These are phyloP conservation scores for Pachypeltis micranthus DNA, from an alignment of 1,140 invertebrate species.

Conservation along the genomic window DNA sequence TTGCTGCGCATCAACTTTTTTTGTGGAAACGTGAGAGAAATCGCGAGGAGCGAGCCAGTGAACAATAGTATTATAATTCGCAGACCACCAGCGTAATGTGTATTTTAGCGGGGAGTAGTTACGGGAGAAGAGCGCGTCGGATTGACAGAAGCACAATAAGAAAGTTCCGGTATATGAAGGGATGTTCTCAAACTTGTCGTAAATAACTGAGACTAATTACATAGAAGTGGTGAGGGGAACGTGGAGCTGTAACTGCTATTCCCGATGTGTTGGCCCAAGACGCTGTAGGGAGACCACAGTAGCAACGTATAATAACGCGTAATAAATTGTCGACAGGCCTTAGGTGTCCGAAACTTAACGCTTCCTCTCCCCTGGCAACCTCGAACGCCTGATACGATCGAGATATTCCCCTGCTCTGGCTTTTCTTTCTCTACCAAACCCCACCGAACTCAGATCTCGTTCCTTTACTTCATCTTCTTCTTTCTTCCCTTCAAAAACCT, in stretches of 20 bases:
- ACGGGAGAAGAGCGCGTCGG: no score
- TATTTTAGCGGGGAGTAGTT: no score
- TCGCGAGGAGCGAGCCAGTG: no score
- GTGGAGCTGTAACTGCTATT: background rate
- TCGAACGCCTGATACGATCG: background rate
- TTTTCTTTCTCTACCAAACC: background rate
- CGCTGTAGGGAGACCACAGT: constrained; percentile 3
- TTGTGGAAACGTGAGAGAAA: no score
- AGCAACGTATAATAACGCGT: constrained; percentile 17
- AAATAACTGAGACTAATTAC: constrained; percentile 9
- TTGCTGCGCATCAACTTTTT: no score
- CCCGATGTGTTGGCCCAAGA: background rate
- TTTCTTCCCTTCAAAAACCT: background rate
- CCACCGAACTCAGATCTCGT: no score
- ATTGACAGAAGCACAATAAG: no score
- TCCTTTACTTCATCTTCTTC: background rate
- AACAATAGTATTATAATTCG: no score
- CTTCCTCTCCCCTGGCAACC: background rate
- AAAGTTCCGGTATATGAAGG: no score
- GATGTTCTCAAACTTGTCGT: no score
- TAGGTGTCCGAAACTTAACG: constrained; percentile 14
- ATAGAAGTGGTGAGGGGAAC: no score
- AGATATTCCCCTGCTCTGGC: background rate
- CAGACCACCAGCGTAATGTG: no score
- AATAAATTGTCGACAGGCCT: constrained; percentile 15